Evolutionary conservation across 2,888 invertebrate species (phyloP), one percentile per base, ranked within the genome.

Genomic region (Drosophila greeni): DNA sequence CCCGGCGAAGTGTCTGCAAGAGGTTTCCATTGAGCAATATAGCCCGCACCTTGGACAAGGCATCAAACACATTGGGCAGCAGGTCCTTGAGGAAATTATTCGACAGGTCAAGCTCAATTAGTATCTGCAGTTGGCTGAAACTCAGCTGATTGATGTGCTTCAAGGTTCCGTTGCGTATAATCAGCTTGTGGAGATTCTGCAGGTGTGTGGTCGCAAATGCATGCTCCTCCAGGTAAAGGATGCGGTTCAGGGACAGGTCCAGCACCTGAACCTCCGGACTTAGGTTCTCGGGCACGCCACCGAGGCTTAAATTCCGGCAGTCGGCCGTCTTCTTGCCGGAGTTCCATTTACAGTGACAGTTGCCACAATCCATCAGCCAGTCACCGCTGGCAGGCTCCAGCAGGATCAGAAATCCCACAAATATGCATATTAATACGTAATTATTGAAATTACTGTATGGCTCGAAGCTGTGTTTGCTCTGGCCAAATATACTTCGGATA

Each of bases 281-380:
- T 7, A 96, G 89, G 51, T 92, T 92, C 73, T 90, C 90, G 0
- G 96, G 96, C 73, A 97, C 92, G 14, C 91, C 89, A 57, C 90
- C 91, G 48, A 95, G 90, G 16, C 91, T 90, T n/a, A 91, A 90
- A 58, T 91, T 90, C 26, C 91, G 91, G 86, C 97, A 97, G 73
- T 95, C 94, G 1, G 95, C 96, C 31, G 93, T 93, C 86, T 94
- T 95, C 87, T 94, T 95, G 9, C 96, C 95, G 60, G 93, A 93
- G 40, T 92, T 92, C 96, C 96, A 96, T 76, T 93, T 93, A 88
- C 96, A 96, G 84, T 92, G 92, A 90, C 96, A 96, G 29, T 86
- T 82, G 34, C 87, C 87, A 49, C 88, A 88, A 49, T 87, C 84
- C 80, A 85, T 82, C 34, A 87, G 75, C 87, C 88, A 88, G 68